These are phyloP conservation scores for Trachemys scripta DNA, from an alignment of 2,113 vertebrate genomes.

Conservation along the genomic window DNA sequence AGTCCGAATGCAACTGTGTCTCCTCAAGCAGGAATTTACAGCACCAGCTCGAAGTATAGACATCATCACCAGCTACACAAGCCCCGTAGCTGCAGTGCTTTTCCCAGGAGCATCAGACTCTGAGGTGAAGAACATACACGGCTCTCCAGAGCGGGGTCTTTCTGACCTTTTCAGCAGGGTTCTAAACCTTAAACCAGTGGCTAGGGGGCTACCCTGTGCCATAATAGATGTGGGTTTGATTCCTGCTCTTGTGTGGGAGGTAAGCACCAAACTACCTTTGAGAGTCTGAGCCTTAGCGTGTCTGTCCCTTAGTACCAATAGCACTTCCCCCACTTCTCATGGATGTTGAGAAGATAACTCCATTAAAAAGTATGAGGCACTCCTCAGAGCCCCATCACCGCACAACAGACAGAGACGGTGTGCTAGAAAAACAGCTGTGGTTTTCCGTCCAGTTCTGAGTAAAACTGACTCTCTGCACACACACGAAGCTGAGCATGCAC, in stretches of 20 bases:
- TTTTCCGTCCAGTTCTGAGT: too few species aligned
- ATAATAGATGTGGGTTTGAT: rapidly evolving
- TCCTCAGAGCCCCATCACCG: too few species aligned
- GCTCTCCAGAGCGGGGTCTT: neutral
- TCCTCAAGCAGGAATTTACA: neutral
- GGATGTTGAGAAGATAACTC: neutral
- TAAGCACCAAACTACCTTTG: neutral
- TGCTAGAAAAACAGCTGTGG: too few species aligned
- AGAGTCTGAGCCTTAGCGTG: neutral
- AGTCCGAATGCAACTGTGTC: neutral
- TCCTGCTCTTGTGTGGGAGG: neutral
- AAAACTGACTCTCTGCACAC: too few species aligned
- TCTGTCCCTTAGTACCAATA: neutral
- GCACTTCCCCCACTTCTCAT: neutral
- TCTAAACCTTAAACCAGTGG: neutral
- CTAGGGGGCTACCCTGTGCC: neutral
- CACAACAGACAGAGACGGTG: too few species aligned
- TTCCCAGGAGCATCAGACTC: neutral
- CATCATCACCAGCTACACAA: neutral
- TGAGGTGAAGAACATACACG: neutral
- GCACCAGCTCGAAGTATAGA: neutral
- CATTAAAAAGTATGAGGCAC: too few species aligned
- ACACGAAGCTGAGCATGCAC: too few species aligned
- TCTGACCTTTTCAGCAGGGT: rapidly evolving
- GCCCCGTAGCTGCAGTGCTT: neutral